Percentiles rank a stretch among this genome's conserved stretches.
phyloP scores from a whole-genome alignment of 2,888 invertebrate species.

The Hartigia nigra region DNA sequence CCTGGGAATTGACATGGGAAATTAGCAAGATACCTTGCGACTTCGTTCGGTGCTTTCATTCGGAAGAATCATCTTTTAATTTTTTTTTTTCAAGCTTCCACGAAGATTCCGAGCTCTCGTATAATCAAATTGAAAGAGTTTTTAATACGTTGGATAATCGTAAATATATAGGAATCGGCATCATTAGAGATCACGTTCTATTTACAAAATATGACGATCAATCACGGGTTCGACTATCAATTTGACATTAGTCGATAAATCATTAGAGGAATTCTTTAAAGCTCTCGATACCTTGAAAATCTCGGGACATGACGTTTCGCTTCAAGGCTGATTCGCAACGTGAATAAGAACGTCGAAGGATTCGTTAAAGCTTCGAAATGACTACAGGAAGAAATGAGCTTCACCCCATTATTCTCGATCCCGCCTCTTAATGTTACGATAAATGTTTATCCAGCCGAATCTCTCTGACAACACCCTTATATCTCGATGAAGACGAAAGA shows the following conservation, averaged over 20 bases:
- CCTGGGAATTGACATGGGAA: background rate
- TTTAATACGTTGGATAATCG: background rate
- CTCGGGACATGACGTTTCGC: background rate
- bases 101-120: background rate
- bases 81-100: background rate
- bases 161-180: background rate
- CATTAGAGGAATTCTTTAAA: background rate
- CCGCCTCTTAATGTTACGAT: background rate
- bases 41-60: background rate
- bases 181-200: slow-evolving; percentile 12
- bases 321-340: background rate
- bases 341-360: background rate
- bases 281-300: background rate
- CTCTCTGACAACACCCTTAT: background rate
- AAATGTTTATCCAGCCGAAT: background rate
- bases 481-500: background rate
- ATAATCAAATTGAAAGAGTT: background rate
- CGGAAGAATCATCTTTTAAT: background rate
- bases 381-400: background rate
- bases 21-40: background rate
- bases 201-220: slow-evolving; percentile 44
- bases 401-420: background rate
- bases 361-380: background rate
- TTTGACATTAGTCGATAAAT: background rate
- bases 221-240: slow-evolving; percentile 6